Evolutionary conservation across 2,113 vertebrate genomes (phyloP).

Genomic region (Scolopax mira): DNA sequence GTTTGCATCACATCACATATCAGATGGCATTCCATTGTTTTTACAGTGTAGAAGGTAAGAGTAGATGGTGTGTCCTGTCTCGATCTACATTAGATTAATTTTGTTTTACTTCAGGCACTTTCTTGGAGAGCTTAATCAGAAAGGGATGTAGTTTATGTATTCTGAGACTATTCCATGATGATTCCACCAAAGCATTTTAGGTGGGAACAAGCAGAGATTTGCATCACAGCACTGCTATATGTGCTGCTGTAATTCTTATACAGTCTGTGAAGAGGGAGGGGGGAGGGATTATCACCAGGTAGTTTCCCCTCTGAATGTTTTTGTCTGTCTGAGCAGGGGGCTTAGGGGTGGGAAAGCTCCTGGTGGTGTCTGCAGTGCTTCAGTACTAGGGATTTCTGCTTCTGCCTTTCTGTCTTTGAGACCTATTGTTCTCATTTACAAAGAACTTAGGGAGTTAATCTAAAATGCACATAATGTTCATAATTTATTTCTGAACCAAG

Average conservation of each 20-base stretch:
- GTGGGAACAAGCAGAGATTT: not conserved
- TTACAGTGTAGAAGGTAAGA: not conserved
- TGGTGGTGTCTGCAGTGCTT: not conserved
- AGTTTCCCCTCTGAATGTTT: not conserved
- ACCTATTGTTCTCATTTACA: not conserved
- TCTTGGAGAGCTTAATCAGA: not conserved
- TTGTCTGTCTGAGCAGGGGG: not conserved
- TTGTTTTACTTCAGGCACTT: not conserved
- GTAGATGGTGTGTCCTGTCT: not conserved
- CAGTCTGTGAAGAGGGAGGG: not conserved
- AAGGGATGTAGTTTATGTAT: not conserved
- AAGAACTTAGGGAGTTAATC: not conserved
- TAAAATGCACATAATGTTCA: not conserved
- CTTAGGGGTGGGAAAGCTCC: not conserved
- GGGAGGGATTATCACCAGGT: not conserved
- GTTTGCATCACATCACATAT: not conserved
- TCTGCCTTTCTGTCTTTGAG: not conserved
- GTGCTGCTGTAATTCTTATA: not conserved
- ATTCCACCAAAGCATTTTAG: not conserved
- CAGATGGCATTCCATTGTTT: not conserved
- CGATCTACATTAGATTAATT: not conserved
- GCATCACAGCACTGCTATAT: not conserved
- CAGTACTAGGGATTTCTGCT: not conserved
- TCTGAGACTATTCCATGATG: not conserved
- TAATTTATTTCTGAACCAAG: not conserved